Evolutionary conservation across 2,888 invertebrate genomes (phyloP), one percentile per base, ranked within the genome.

Genomic region (Hypena proboscidalis): DNA sequence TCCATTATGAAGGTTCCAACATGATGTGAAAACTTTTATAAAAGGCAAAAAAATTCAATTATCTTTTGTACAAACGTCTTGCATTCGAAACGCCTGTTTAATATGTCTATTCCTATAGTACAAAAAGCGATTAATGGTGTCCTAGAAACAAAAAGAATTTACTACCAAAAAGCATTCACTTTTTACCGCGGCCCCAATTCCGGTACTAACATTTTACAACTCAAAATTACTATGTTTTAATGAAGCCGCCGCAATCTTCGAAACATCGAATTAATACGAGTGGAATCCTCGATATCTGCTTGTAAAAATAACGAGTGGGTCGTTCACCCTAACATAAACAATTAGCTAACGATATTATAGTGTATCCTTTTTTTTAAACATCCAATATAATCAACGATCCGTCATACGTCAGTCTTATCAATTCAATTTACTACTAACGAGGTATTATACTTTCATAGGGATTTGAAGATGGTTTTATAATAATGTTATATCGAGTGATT

Each of bases 281-380:
- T 29, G 23, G 29, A 40, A 47, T 55, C 49, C 34, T 29, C 40
- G 56, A 53, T 58, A 58, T 36, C 31, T 27, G 44, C 52, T 47
- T 51, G 34, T 53, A 51, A 61, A 64, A 50, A 61, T 61, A 50
- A 48, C 49, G 36, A 45, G 41, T 36, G 46, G 63, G 58, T 50
- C 58, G 45, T 66, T 66, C 50, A 66, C 47, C 58, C 42, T 25
- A 33, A 34, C 20, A 34, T 30, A 48, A 58, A 54, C 51, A 46
- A 58, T 67, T 67, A 53, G 46, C 54, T 50, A 58, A 31, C 26
- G 50, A 58, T 55, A 54, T 57, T 64, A 58, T 55, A 51, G 39
- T 66, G 66, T 69, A 61, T 65, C 59, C 52, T 38, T 39, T 66
- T 75, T 72, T 75, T 77, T 74, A n/a, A n/a, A n/a, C n/a, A n/a